phyloP scores from a whole-genome alignment of 2,113 vertebrate species.

The Narcine bancroftii region DNA sequence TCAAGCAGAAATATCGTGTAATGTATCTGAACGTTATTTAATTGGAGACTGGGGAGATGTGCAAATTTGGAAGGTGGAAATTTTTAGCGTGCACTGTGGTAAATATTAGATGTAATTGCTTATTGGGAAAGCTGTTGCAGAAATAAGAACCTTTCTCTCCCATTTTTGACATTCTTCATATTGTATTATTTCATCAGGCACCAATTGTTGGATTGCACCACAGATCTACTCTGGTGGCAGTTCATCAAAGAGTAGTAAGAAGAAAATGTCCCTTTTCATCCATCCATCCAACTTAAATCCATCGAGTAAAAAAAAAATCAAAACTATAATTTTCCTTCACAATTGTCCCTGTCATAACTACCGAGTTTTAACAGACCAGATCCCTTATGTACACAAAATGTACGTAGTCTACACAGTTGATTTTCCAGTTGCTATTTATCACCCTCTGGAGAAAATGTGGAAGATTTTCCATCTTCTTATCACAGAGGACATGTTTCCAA shows the following conservation, averaged over 20 bases:
- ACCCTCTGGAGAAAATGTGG: neutral
- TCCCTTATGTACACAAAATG: neutral
- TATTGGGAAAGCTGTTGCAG: neutral
- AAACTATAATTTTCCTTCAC: neutral
- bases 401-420: neutral
- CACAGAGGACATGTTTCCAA: neutral
- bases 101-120: neutral
- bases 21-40: neutral
- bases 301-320: neutral
- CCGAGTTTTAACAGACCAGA: neutral
- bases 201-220: too few species aligned
- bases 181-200: neutral
- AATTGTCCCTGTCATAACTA: neutral
- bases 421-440: neutral
- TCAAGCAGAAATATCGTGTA: neutral
- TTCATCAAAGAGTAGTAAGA: neutral
- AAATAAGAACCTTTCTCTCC: neutral
- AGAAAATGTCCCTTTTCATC: neutral
- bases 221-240: neutral
- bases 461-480: neutral
- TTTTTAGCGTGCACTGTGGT: neutral
- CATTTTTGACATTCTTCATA: too few species aligned
- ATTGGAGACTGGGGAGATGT: constrained; percentile 21
- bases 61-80: neutral
- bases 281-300: neutral